Percentiles rank a stretch among this genome's conserved stretches.
phyloP scores from a whole-genome alignment of 2,113 vertebrate genomes.

The Phylloscopus trochilus region DNA sequence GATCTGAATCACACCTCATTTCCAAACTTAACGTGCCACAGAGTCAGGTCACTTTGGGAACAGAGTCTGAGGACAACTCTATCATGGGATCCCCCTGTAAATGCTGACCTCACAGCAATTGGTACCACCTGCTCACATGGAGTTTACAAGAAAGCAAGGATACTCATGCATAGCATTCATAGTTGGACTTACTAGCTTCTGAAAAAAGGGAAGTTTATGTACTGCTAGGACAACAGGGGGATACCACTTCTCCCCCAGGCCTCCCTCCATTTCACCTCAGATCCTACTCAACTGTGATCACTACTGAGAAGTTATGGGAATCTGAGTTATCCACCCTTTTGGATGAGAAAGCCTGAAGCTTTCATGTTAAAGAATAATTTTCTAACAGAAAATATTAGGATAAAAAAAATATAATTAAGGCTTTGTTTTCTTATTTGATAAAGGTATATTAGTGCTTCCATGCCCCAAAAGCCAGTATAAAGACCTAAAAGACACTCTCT shows the following conservation, averaged over 20 bases:
- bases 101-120: not conserved
- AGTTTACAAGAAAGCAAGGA: not conserved
- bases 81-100: not conserved
- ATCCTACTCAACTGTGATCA: not conserved
- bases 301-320: not conserved
- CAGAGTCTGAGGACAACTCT: not conserved
- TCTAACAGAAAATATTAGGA: not conserved
- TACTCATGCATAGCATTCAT: not conserved
- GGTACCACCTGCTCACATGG: not conserved
- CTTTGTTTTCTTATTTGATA: not conserved
- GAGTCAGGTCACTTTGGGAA: slow-evolving; percentile 14
- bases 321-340: not conserved
- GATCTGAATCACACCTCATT: slow-evolving; percentile 18
- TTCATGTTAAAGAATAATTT: not conserved
- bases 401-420: not conserved
- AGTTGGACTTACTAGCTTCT: not conserved
- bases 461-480: not conserved
- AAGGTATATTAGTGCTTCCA: not conserved
- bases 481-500: not conserved
- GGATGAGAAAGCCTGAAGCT: not conserved
- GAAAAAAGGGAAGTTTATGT: not conserved
- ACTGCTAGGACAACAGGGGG: not conserved
- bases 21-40: not conserved
- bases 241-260: not conserved
- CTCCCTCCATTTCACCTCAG: not conserved